Percentiles rank a stretch among this genome's conserved stretches.
Conservation (phyloP, 2,113 vertebrate species). For the Vulpes vulpes region DNA sequence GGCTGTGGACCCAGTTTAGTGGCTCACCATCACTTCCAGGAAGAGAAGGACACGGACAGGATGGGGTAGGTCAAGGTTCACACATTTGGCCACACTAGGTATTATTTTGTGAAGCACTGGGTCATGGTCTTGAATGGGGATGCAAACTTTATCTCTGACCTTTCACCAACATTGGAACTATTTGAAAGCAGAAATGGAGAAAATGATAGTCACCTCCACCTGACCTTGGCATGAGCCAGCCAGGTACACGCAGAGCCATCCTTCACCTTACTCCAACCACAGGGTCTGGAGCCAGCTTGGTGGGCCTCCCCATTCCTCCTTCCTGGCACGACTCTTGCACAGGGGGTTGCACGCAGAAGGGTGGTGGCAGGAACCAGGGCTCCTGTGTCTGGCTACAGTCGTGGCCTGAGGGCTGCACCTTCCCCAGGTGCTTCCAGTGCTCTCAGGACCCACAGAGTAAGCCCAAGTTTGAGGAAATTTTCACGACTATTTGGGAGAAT, state of each 20-base stretch:
- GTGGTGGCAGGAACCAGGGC: neutral
- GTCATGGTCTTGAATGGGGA: neutral
- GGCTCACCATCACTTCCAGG: neutral
- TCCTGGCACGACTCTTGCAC: fast-evolving
- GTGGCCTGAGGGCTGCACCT: too few species aligned
- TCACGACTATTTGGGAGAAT: neutral
- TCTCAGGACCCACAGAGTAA: fast-evolving
- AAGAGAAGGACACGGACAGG: neutral
- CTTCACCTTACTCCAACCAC: fast-evolving
- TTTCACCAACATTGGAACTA: neutral
- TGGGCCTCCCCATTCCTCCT: neutral
- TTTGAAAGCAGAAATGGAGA: neutral
- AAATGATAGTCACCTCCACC: fast-evolving
- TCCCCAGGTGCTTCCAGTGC: fast-evolving
- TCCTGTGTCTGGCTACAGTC: fast-evolving
- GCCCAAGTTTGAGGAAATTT: neutral
- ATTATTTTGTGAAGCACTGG: neutral
- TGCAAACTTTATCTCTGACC: neutral
- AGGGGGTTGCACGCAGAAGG: neutral
- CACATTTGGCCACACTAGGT: fast-evolving
- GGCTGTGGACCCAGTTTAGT: neutral
- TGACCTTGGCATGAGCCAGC: neutral
- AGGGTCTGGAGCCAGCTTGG: fast-evolving
- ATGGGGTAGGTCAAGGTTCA: neutral
- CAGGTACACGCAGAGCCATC: neutral